These are phyloP conservation scores for Telmatochromis sp. DNA, from an alignment of 2,113 vertebrate genomes.

Conservation along the genomic window DNA sequence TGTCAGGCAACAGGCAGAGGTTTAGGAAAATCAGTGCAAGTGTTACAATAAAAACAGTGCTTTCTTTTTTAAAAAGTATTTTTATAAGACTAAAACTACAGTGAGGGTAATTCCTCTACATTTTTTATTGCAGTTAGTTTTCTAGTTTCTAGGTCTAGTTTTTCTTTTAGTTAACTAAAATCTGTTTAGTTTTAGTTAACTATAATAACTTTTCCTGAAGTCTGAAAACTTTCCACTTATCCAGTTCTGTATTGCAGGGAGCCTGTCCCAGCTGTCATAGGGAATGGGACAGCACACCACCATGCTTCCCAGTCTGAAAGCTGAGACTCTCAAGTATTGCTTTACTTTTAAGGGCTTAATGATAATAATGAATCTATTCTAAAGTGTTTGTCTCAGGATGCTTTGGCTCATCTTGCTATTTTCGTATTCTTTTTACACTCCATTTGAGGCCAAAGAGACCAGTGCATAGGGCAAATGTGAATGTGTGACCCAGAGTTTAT, in stretches of 20 bases:
- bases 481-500: neutral
- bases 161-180: neutral
- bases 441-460: neutral
- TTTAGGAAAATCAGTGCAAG: neutral
- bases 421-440: neutral
- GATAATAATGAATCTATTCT: neutral
- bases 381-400: neutral
- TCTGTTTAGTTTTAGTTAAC: neutral
- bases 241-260: neutral
- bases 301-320: fast-evolving
- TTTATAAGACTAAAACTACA: neutral
- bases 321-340: fast-evolving
- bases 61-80: neutral
- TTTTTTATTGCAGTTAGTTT: neutral
- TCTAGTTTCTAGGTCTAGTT: neutral
- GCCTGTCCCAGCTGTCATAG: neutral
- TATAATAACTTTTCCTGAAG: neutral
- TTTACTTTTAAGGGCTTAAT: neutral
- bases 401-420: neutral
- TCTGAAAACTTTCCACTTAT: fast-evolving
- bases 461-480: fast-evolving
- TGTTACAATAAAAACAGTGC: neutral
- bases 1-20: neutral
- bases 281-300: neutral
- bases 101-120: neutral